Conservation (phyloP, 1,140 invertebrate genomes). For the Zaprionus tsacasi region DNA sequence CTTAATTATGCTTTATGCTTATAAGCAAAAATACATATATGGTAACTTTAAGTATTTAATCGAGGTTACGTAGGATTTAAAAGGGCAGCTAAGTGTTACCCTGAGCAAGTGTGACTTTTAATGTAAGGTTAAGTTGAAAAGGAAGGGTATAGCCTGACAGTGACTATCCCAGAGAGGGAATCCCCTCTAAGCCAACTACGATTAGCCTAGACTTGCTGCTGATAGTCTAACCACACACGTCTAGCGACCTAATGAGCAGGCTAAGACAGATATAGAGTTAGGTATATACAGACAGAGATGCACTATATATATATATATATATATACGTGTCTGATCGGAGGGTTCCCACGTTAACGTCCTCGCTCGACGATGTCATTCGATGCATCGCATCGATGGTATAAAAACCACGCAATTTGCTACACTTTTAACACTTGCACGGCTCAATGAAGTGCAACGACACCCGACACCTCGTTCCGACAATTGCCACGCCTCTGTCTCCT, state of each 20-base stretch:
- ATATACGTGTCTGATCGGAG: not conserved
- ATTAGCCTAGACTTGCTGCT: too few species aligned
- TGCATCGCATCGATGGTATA: slow-evolving; percentile 53
- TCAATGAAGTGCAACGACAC: slow-evolving; percentile 79
- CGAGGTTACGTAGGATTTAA: not conserved
- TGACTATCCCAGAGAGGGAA: too few species aligned
- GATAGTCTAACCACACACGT: too few species aligned
- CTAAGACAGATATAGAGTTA: not conserved
- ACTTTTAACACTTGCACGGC: slow-evolving; percentile 80
- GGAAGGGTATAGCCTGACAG: too few species aligned
- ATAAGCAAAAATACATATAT: not conserved
- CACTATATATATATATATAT: not conserved
- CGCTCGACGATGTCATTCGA: slow-evolving; percentile 18
- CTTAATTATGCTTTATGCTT: not conserved
- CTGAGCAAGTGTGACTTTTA: too few species aligned
- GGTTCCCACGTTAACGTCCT: slow-evolving; percentile 33
- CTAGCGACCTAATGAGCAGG: not conserved
- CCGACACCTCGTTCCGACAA: slow-evolving; percentile 29
- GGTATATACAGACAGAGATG: not conserved
- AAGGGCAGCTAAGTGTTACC: too few species aligned
- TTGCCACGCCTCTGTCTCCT: not conserved
- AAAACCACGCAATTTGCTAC: slow-evolving; percentile 79
- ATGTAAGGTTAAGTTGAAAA: too few species aligned
- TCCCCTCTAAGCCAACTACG: too few species aligned
- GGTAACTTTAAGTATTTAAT: not conserved